Base-by-base conservation (phyloP, 2,113 vertebrate species). In the Thryonomys swinderianus region DNA sequence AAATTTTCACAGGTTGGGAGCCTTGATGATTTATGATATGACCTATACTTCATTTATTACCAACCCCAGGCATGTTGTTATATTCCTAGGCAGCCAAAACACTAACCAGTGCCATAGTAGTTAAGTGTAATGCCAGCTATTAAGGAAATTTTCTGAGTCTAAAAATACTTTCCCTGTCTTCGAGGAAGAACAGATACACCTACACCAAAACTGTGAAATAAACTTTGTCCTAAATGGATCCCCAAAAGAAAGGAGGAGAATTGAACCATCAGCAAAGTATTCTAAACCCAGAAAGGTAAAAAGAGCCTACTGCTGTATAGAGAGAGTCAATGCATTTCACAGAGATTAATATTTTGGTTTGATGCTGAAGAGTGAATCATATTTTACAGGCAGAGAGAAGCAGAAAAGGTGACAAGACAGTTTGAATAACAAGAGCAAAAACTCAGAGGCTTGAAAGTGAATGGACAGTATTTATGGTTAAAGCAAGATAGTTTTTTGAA, bases 201-300 rank as follows among this genome's bases (percentile, higher is more conserved):
- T 23, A 16, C 1, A 3, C 59, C 62, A 73, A 93, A 91, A 64
- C 27, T 13, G 6, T 55, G 61, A 69, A 42, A 25, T 10, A 85
- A 3, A 55, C 16, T 87, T 90, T 85, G n/a, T 16, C 71, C 73
- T 42, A 73, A 90, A 78, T 62, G 40, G 10, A 90, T 16, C 1
- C 9, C 17, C 1, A 14, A 51, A 51, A 78, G 42, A 78, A 82
- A 82, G n/a, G n/a, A n/a, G 21, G 83, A 5, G 25, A 69, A 48
- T 7, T 53, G 27, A 67, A 51, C 18, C 79, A 51, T 57, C 62
- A 84, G 81, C 40, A 32, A 93, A 80, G n/a, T 74, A 11, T 53
- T 82, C 55, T 51, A 40, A 17, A 78, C n/a, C 90, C 23, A 90
- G 40, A 95, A 84, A 97, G 34, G 9, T n/a, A 71, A 53, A 79